Conservation (phyloP, 2,113 vertebrate species). For the Cyanocitta stelleri region DNA sequence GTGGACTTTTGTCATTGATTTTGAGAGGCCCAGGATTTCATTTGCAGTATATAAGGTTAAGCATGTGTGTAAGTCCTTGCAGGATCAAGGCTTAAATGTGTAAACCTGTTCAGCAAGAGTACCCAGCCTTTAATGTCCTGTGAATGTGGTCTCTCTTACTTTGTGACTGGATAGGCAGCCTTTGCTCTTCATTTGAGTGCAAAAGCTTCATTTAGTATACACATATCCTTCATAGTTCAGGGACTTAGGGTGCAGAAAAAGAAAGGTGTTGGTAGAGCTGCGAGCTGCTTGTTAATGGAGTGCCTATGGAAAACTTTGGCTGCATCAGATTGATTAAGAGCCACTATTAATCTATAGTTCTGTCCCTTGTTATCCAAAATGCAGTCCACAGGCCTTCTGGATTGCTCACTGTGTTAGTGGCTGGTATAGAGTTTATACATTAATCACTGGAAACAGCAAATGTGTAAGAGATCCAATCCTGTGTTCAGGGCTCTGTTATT, state of each 20-base stretch:
- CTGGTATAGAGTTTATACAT: background rate
- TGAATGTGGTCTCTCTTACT: background rate
- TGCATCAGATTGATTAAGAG: background rate
- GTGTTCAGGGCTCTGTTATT: background rate
- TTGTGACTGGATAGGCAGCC: background rate
- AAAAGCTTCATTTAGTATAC: background rate
- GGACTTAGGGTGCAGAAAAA: background rate
- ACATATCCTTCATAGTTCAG: background rate
- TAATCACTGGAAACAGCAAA: background rate
- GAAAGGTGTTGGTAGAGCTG: background rate
- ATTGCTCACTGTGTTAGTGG: background rate
- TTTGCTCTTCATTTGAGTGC: background rate
- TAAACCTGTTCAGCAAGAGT: constrained; percentile 52
- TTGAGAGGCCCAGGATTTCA: constrained; percentile 28
- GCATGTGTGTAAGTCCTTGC: constrained; percentile 44
- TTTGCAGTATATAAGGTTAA: constrained; percentile 2
- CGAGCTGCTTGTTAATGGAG: background rate
- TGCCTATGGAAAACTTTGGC: background rate
- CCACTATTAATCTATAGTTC: background rate
- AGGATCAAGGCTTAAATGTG: constrained; percentile 39
- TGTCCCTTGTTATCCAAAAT: background rate
- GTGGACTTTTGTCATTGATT: constrained; percentile 45
- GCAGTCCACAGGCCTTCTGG: background rate
- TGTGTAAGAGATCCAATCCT: background rate
- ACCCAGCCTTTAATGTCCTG: background rate